Evolutionary conservation across 2,888 invertebrate genomes (phyloP).

Genomic region (Nesidiocoris tenuis): DNA sequence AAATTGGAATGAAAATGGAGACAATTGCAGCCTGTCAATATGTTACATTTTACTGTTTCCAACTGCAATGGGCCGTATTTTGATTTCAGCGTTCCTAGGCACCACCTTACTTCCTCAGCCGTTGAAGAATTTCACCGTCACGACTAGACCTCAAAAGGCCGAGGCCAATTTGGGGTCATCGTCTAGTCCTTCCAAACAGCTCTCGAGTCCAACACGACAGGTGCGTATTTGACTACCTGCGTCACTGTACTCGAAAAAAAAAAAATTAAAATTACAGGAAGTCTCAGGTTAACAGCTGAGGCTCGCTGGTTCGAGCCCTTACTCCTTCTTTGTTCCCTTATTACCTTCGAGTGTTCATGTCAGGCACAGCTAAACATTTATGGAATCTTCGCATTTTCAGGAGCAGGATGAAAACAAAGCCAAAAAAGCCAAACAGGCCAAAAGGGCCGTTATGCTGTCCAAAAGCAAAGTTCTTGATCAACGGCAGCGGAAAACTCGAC

Average conservation of each 20-base stretch:
- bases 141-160: slow-evolving; percentile 31
- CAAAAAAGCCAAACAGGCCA: slow-evolving; percentile 3
- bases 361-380: too few species aligned
- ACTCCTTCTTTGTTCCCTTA: too few species aligned
- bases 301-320: too few species aligned
- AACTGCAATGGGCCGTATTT: neutral
- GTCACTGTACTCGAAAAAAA: too few species aligned
- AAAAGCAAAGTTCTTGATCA: slow-evolving; percentile 37
- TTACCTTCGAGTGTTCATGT: too few species aligned
- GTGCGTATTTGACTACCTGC: neutral
- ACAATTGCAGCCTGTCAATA: too few species aligned
- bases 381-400: too few species aligned
- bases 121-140: slow-evolving; percentile 66
- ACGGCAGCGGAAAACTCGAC: slow-evolving; percentile 23
- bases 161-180: slow-evolving; percentile 4
- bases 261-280: too few species aligned
- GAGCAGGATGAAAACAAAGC: slow-evolving; percentile 15
- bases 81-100: slow-evolving; percentile 50
- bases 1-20: neutral
- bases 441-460: slow-evolving; percentile 31
- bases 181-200: slow-evolving; percentile 11
- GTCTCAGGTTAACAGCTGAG: too few species aligned
- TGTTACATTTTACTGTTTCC: neutral
- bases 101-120: slow-evolving; percentile 70
- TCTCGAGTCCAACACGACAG: slow-evolving; percentile 9